Percentiles rank a stretch among this genome's conserved stretches.
These are phyloP conservation scores for Elephas maximus DNA, from an alignment of 2,113 vertebrate species.

Conservation along the genomic window DNA sequence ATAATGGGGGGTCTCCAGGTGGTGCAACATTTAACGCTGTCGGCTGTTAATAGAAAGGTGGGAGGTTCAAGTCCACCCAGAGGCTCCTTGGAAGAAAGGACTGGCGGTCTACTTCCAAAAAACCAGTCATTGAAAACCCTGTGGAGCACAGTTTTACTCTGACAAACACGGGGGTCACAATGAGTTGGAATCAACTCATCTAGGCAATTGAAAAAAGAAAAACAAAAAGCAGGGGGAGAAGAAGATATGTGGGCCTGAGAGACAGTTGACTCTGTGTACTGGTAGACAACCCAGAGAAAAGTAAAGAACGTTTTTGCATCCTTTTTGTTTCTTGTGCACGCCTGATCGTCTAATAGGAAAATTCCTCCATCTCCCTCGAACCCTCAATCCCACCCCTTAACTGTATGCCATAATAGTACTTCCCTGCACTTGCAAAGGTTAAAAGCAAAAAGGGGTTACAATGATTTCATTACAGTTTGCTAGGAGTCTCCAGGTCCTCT, in stretches of 20 bases:
- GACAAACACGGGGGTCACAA: background rate
- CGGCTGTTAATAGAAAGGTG: background rate
- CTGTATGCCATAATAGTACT: background rate
- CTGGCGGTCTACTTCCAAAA: background rate
- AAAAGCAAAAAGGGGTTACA: background rate
- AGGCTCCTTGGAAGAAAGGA: background rate
- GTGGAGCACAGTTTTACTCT: background rate
- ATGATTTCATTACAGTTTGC: background rate
- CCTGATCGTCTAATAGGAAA: background rate
- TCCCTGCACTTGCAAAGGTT: conserved; percentile 9
- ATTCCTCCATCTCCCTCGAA: background rate
- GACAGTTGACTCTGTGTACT: no score
- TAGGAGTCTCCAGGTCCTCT: background rate
- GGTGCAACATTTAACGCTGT: background rate
- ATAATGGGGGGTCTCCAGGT: background rate
- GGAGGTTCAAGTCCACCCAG: background rate
- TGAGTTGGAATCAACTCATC: background rate
- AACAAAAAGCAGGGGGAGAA: background rate
- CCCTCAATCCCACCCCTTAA: no score
- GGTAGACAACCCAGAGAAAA: background rate
- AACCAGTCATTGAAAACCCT: background rate
- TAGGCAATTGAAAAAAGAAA: background rate
- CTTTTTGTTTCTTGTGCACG: background rate
- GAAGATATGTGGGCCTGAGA: background rate
- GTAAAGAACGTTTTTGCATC: background rate